These are phyloP conservation scores for Xerus inauris DNA, from an alignment of 2,113 vertebrate species.

Conservation along the genomic window DNA sequence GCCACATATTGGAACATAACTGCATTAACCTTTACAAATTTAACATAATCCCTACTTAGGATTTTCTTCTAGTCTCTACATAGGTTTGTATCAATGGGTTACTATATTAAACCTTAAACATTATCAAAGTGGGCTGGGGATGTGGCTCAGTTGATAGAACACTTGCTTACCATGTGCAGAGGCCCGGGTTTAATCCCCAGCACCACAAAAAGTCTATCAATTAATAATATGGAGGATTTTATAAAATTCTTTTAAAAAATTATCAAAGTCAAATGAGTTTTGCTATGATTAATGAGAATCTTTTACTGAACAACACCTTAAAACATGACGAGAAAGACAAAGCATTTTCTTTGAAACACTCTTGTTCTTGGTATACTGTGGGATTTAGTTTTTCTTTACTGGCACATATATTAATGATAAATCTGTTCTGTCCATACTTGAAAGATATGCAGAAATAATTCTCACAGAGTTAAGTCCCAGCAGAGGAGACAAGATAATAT, in stretches of 20 bases:
- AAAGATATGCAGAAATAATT: background rate
- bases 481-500: background rate
- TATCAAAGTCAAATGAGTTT: conserved; percentile 21
- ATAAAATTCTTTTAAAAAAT: too few relatives aligned
- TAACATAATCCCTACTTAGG: background rate
- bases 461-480: background rate
- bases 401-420: background rate
- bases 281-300: background rate
- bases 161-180: too few relatives aligned
- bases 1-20: background rate
- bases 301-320: conserved; percentile 43
- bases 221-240: too few relatives aligned
- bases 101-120: background rate
- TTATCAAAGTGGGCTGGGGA: background rate
- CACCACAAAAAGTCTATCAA: too few relatives aligned
- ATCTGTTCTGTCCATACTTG: background rate
- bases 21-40: conserved; percentile 47
- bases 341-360: conserved; percentile 47
- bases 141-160: too few relatives aligned
- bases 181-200: too few relatives aligned
- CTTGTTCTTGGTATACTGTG: background rate
- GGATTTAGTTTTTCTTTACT: conserved; percentile 14
- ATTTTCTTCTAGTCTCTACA: conserved; percentile 17
- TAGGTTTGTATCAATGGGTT: background rate
- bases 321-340: background rate